A percentile compares a stretch with the other conserved stretches of the same genome.
phyloP scores from a whole-genome alignment of 2,888 invertebrate genomes.

The Glaucopsyche alexis region DNA sequence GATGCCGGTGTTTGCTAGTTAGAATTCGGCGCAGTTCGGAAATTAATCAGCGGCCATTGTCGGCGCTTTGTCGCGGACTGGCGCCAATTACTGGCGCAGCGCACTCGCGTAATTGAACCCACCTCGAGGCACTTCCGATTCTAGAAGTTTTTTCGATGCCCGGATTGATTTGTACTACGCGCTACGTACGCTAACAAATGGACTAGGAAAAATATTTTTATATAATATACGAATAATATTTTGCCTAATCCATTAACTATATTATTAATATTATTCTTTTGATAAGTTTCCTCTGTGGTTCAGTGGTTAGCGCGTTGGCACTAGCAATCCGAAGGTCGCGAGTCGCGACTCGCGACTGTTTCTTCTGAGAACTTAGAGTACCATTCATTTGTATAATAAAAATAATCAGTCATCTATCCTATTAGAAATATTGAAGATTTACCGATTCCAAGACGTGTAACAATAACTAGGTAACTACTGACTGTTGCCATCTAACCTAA shows the following conservation, averaged over 20 bases:
- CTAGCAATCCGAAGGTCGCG: too few species aligned
- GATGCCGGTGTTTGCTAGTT: slow-evolving; percentile 71
- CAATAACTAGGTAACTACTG: too few species aligned
- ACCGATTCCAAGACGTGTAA: too few species aligned
- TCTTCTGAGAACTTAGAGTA: too few species aligned
- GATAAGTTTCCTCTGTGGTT: too few species aligned
- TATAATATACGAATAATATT: background rate
- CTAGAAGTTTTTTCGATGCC: slow-evolving; percentile 43
- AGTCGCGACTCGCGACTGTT: too few species aligned
- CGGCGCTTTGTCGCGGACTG: slow-evolving; percentile 75
- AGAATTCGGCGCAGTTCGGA: slow-evolving; percentile 78
- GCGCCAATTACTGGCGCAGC: slow-evolving; percentile 73
- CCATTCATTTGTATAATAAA: too few species aligned
- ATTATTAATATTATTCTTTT: too few species aligned
- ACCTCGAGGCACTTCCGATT: slow-evolving; percentile 51
- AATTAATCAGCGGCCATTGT: slow-evolving; percentile 78
- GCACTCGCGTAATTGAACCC: slow-evolving; percentile 69
- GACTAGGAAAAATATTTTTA: background rate
- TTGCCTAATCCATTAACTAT: too few species aligned
- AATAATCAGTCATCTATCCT: too few species aligned
- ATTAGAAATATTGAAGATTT: too few species aligned
- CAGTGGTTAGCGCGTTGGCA: too few species aligned
- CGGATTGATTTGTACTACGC: slow-evolving; percentile 1
- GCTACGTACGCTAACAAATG: background rate
- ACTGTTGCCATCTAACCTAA: background rate